Evolutionary conservation across 1,140 invertebrate genomes (phyloP).

Genomic region (Drosophila grimshawi): DNA sequence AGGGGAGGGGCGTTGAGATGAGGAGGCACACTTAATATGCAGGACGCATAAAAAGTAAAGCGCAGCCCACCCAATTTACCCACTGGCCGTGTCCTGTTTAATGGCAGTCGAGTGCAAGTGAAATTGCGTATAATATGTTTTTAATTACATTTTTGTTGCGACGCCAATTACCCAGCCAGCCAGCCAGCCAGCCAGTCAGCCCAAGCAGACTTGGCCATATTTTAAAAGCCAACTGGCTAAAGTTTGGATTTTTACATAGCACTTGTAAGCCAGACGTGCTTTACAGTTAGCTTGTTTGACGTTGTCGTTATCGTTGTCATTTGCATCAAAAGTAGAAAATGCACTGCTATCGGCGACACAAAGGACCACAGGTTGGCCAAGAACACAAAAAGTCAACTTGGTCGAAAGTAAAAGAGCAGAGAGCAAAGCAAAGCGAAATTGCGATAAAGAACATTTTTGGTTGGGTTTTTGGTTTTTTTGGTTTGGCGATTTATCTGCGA

Average conservation of each 20-base stretch:
- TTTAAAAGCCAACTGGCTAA: constrained; percentile 39
- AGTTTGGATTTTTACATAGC: not conserved
- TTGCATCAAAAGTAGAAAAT: constrained; percentile 58
- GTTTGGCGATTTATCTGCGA: constrained; percentile 66
- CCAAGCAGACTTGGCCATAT: constrained; percentile 39
- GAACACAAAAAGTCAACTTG: constrained; percentile 4
- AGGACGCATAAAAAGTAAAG: constrained; percentile 24
- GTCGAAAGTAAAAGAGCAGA: constrained; percentile 7
- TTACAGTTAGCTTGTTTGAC: not conserved
- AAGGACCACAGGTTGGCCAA: constrained; percentile 33
- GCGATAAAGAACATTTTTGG: constrained; percentile 27
- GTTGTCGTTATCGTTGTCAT: constrained; percentile 23
- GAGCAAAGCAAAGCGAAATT: constrained; percentile 39
- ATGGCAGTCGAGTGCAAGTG: constrained; percentile 5
- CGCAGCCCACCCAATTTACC: constrained; percentile 3
- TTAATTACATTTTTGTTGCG: constrained; percentile 66
- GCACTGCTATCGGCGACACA: constrained; percentile 68
- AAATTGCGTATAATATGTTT: constrained; percentile 48
- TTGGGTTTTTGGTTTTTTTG: not conserved
- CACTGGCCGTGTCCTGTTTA: constrained; percentile 7
- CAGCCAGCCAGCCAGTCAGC: not conserved
- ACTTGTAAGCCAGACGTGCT: not conserved
- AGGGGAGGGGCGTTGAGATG: constrained; percentile 3
- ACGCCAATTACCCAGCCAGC: constrained; percentile 33
- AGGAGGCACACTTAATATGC: constrained; percentile 36